Evolutionary conservation across 2,888 invertebrate genomes (phyloP), one percentile per base, ranked within the genome.

Genomic region (Ariolimax columbianus): DNA sequence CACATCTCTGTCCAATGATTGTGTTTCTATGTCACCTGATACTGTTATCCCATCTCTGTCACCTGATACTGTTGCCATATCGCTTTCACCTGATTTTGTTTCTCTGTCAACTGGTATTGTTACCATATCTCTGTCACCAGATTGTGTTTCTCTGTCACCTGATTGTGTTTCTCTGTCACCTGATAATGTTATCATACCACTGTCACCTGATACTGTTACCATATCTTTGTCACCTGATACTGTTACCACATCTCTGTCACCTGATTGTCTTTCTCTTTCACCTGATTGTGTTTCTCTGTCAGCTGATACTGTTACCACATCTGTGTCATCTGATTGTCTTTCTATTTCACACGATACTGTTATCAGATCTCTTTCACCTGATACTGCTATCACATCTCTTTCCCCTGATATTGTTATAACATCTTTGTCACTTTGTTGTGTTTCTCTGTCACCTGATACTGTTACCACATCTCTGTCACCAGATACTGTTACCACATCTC

Each of bases 31-130:
- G 47, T 9, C 47, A 47, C 47, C 47, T 47, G 47, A 47, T 14
- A 47, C 14, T 9, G 47, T 47, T 47, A 14, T 9, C 9, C 6
- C 6, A 9, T 47, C 47, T 47, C 6, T 30, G 26, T 75, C 75
- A 75, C 43, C 75, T 47, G 51, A 51, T 75, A n/a, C 4, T 51
- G 75, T 47, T 33, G 47, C n/a, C 17, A 47, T 17, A 17, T 43
- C 51, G 47, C 4, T 51, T 17, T 75, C 51, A 75, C 47, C 75
- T 30, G 75, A 51, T 75, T n/a, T 6, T 75, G 75, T 75, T 4
- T 2, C 9, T 47, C 4, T 0, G 11, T 75, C 75, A 47, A 47
- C 47, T 75, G 43, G 7, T 47, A 23, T 4, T 75, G 51, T 47
- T 75, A 51, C n/a, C 23, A 47, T 23, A n/a, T 75, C 75, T 43